Evolutionary conservation across 1,140 invertebrate species (phyloP), one percentile per base, ranked within the genome.

Genomic region (Atopsyche davidsoni): DNA sequence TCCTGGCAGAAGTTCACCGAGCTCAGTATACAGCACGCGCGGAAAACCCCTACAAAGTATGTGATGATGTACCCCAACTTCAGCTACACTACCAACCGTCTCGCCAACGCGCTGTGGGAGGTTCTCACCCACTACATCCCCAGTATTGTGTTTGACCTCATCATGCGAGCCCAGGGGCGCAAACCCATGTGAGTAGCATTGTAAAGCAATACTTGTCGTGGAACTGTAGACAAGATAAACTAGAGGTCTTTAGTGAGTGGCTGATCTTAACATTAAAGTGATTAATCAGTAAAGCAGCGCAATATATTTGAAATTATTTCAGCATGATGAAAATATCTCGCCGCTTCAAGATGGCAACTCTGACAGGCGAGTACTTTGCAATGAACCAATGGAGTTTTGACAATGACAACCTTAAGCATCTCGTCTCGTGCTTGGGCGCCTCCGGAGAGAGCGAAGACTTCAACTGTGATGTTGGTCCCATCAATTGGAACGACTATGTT

Each of bases 61-160:
- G 79, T 89, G n/a, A 80, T 87, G 64, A 88, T 87, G 85, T 92
- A 91, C 66, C 90, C 90, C 2, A 82, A 83, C 40, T 86, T 89
- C 61, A 76, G 76, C 3, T 90, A 89, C 62, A 82, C 85, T 24
- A 85, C 82, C 2, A 89, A 81, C 46, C 72, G 81, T 25, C 62
- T 84, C 1, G 69, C 85, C 36, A 88, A 92, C 60, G 77, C 78
- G 9, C 68, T 92, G 21, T 81, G 80, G 57, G 80, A 86, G 31
- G 69, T 82, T 3, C 65, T 83, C 9, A 76, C 87, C 13, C 89
- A 94, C 60, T 82, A 82, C 59, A 61, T 91, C 17, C 91, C 91
- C 0, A 88, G 89, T 0, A 82, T 87, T 51, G 53, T 92, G 0
- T 75, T 88, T 45, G 92, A 95, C 62, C 58, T 87, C 2, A 63